Evolutionary conservation across 2,888 invertebrate species (phyloP).

Genomic region (Girardia tigrina): DNA sequence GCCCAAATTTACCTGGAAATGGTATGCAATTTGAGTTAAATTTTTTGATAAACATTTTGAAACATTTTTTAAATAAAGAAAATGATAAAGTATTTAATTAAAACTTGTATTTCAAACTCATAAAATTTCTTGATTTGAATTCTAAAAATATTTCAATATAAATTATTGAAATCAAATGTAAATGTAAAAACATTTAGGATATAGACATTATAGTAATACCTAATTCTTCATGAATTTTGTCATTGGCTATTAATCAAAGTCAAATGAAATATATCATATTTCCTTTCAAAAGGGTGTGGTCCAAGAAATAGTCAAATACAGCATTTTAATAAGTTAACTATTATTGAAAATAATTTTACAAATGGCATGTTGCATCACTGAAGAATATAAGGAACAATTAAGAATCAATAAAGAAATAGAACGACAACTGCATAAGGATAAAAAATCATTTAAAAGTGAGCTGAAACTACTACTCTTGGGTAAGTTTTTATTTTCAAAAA

Average conservation of each 20-base stretch:
- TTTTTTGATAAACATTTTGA: too few relatives aligned
- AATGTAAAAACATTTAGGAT: too few relatives aligned
- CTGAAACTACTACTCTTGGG: conserved; percentile 87
- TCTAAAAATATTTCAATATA: too few relatives aligned
- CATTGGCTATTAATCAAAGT: conserved; percentile 7
- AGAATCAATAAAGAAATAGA: conserved; percentile 99
- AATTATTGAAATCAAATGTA: too few relatives aligned
- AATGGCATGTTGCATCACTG: conserved; percentile 79
- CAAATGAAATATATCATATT: background rate
- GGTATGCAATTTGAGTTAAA: too few relatives aligned
- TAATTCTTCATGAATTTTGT: too few relatives aligned
- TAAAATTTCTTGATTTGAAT: too few relatives aligned
- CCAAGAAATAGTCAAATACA: background rate
- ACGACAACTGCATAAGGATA: conserved; percentile 94
- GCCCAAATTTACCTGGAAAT: too few relatives aligned
- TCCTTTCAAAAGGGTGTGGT: conserved; percentile 7
- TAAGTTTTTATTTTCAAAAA: conserved; percentile 53
- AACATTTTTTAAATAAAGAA: too few relatives aligned
- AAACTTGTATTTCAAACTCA: too few relatives aligned
- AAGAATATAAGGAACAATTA: conserved; percentile 99
- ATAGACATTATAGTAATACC: too few relatives aligned
- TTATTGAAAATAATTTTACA: background rate
- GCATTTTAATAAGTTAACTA: background rate
- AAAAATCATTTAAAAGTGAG: conserved; percentile 90
- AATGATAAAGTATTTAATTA: too few relatives aligned